A percentile compares a stretch with the other conserved stretches of the same genome.
phyloP scores from a whole-genome alignment of 2,888 invertebrate genomes.

The Eupithecia pulchellata region DNA sequence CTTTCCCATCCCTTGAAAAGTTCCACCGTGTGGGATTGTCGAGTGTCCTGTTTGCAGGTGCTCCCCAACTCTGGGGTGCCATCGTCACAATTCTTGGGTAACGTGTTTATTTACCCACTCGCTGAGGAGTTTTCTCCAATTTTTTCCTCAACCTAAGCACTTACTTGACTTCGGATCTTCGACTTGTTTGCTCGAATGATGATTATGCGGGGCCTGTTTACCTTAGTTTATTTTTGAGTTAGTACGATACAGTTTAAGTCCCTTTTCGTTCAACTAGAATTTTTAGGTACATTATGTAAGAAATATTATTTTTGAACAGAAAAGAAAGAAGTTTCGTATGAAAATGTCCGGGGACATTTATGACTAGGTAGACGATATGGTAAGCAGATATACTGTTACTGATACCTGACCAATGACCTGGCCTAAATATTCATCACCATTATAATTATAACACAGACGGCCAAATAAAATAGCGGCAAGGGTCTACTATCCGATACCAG shows the following conservation, averaged over 20 bases:
- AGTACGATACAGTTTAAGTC: not conserved
- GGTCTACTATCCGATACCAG: too few relatives aligned
- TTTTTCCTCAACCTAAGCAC: constrained; percentile 34
- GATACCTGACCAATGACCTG: too few relatives aligned
- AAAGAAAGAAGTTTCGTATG: too few relatives aligned
- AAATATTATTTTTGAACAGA: too few relatives aligned
- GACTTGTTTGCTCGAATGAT: constrained; percentile 35
- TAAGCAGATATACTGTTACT: too few relatives aligned
- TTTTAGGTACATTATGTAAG: too few relatives aligned
- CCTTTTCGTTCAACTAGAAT: too few relatives aligned
- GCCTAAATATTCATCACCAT: too few relatives aligned
- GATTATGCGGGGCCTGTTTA: constrained; percentile 24
- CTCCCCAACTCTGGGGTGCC: constrained; percentile 44
- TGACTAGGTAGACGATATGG: too few relatives aligned
- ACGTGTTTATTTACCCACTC: constrained; percentile 51
- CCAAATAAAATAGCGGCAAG: too few relatives aligned
- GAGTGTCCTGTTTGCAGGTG: constrained; percentile 52
- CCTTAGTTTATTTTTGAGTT: not conserved
- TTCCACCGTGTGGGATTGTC: constrained; percentile 40
- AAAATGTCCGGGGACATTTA: too few relatives aligned
- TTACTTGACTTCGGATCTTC: constrained; percentile 41
- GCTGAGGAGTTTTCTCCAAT: constrained; percentile 35
- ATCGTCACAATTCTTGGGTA: constrained; percentile 48
- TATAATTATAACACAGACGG: too few relatives aligned
- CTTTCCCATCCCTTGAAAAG: constrained; percentile 37